phyloP scores from a whole-genome alignment of 1,140 invertebrate genomes.

The Hypsibius dujardini region DNA sequence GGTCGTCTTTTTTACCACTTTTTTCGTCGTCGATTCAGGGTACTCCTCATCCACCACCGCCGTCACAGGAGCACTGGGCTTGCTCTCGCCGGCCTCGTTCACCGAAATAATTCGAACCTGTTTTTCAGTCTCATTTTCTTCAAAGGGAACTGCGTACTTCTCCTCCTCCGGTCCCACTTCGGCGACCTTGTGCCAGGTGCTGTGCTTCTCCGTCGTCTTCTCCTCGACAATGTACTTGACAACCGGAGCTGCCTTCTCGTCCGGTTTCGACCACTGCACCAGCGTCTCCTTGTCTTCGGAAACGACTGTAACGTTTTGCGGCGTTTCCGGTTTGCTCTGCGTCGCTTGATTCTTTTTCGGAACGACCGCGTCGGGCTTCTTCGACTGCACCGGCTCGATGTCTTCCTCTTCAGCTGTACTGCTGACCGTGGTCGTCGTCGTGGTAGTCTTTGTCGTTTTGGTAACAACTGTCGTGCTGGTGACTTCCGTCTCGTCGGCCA shows the following conservation, averaged over 20 bases:
- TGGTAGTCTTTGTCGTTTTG: neutral
- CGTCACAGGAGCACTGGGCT: conserved; percentile 31
- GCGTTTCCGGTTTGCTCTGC: too few relatives aligned
- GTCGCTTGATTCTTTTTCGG: too few relatives aligned
- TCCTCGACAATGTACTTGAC: neutral
- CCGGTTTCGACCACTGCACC: too few relatives aligned
- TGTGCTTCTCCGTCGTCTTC: neutral
- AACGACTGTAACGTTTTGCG: too few relatives aligned
- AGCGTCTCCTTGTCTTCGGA: too few relatives aligned
- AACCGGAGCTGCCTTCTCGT: neutral
- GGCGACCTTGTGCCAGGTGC: neutral
- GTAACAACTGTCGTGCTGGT: neutral
- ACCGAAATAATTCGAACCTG: conserved; percentile 36
- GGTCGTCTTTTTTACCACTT: neutral
- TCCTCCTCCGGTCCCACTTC: neutral
- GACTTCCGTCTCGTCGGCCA: conserved; percentile 24
- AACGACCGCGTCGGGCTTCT: too few relatives aligned
- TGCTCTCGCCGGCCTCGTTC: conserved; percentile 34
- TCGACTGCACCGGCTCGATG: too few relatives aligned
- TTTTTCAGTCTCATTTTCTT: neutral
- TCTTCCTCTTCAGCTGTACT: too few relatives aligned
- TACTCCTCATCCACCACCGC: neutral
- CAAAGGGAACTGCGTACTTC: neutral
- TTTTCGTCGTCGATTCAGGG: neutral
- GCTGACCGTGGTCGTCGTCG: neutral